These are phyloP conservation scores for Nymphalis urticae DNA, from an alignment of 2,888 invertebrate species.

Conservation along the genomic window DNA sequence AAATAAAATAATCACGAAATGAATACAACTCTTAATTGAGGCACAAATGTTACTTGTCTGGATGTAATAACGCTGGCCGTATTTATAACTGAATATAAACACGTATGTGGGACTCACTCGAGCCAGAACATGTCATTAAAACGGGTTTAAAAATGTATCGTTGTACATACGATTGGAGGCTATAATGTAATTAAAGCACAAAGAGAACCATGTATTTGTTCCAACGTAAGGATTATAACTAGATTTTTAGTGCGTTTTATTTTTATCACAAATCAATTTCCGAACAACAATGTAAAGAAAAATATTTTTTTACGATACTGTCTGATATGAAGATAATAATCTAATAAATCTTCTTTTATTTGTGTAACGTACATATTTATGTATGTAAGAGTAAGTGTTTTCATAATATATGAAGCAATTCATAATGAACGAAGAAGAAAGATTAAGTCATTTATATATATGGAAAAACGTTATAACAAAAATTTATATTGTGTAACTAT, in stretches of 20 bases:
- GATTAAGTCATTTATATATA: no score
- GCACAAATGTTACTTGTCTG: background rate
- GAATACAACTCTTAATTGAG: conserved; percentile 3
- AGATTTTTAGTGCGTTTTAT: background rate
- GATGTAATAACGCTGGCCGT: background rate
- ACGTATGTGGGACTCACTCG: background rate
- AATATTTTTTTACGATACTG: no score
- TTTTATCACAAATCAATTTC: background rate
- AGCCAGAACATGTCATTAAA: conserved; percentile 4
- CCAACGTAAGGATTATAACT: background rate
- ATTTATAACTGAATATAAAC: conserved; percentile 9
- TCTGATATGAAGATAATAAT: no score
- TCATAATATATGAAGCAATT: no score
- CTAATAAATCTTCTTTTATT: no score
- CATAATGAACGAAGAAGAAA: no score
- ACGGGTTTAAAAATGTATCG: background rate
- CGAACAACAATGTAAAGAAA: no score
- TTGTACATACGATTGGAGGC: background rate
- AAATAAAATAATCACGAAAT: conserved; percentile 4
- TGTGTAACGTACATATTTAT: no score
- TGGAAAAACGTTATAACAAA: no score
- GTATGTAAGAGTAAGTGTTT: no score
- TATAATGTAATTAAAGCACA: conserved; percentile 3
- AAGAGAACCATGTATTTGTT: background rate
- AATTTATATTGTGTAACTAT: no score